phyloP scores from a whole-genome alignment of 2,797 vertebrate species.

The Salmo trutta region DNA sequence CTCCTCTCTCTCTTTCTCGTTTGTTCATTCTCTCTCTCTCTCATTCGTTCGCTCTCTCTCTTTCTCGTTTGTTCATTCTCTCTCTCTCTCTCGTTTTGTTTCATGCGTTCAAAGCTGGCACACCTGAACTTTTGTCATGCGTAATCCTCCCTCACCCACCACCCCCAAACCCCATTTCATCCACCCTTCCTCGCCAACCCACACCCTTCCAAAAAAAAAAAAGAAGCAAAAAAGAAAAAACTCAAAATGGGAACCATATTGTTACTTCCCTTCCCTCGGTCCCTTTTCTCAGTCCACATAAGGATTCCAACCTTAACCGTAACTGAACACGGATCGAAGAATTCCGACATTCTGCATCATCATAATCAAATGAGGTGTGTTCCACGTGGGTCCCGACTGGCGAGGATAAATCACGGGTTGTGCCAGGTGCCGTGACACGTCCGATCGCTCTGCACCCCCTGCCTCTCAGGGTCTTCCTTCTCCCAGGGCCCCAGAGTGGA shows the following conservation, averaged over 20 bases:
- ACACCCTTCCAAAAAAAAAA: slow-evolving; percentile 1
- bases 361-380: background rate
- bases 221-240: slow-evolving; percentile 49
- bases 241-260: slow-evolving; percentile 87
- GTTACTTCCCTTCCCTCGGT: background rate
- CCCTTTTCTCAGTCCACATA: background rate
- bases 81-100: slow-evolving; percentile 14
- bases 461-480: slow-evolving; percentile 2
- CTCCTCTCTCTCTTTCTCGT: background rate
- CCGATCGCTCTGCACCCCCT: slow-evolving; percentile 1
- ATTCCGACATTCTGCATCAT: background rate
- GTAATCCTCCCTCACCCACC: slow-evolving; percentile 70
- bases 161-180: background rate
- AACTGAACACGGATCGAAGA: background rate
- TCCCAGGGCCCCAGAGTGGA: background rate
- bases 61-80: slow-evolving; percentile 11
- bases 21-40: slow-evolving; percentile 3
- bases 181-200: background rate
- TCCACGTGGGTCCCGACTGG: background rate
- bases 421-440: background rate
- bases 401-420: background rate
- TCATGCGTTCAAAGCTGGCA: slow-evolving; percentile 79
- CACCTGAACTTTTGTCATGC: slow-evolving; percentile 86
- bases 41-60: slow-evolving; percentile 16
- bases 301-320: background rate